Evolutionary conservation across 2,888 invertebrate genomes (phyloP).

Genomic region (Ernsta delagoae): DNA sequence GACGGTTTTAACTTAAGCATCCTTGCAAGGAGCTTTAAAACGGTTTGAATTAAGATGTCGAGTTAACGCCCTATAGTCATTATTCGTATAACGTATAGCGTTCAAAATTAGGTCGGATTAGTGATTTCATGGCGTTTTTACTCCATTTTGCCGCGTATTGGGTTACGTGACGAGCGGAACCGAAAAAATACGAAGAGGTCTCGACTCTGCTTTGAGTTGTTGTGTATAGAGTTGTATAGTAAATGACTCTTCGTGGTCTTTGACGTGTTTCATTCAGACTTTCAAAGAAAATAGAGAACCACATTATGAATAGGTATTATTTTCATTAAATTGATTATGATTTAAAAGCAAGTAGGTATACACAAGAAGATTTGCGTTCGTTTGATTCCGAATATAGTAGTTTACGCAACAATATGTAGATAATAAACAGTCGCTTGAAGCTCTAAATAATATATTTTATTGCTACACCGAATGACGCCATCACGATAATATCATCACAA

Average conservation of each 20-base stretch:
- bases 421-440: too few species aligned
- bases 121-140: conserved; percentile 68
- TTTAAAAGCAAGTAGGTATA: too few species aligned
- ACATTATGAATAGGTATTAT: not conserved
- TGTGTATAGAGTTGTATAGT: not conserved
- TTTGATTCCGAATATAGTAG: too few species aligned
- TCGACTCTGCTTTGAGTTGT: conserved; percentile 29
- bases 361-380: too few species aligned
- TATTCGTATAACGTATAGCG: conserved; percentile 67
- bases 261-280: conserved; percentile 15
- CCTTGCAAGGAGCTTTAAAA: conserved; percentile 47
- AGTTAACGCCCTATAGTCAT: conserved; percentile 58
- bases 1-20: conserved; percentile 48
- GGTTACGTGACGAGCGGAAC: conserved; percentile 48
- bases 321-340: not conserved
- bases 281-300: conserved; percentile 7
- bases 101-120: conserved; percentile 74
- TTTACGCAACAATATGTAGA: too few species aligned
- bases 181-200: conserved; percentile 40
- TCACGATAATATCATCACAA: too few species aligned
- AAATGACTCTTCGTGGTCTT: conserved; percentile 19
- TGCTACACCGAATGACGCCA: too few species aligned
- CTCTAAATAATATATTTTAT: too few species aligned
- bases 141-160: conserved; percentile 54
- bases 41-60: conserved; percentile 57